Base-by-base conservation (phyloP, 2,888 invertebrate genomes). In the Harmothoe impar region DNA sequence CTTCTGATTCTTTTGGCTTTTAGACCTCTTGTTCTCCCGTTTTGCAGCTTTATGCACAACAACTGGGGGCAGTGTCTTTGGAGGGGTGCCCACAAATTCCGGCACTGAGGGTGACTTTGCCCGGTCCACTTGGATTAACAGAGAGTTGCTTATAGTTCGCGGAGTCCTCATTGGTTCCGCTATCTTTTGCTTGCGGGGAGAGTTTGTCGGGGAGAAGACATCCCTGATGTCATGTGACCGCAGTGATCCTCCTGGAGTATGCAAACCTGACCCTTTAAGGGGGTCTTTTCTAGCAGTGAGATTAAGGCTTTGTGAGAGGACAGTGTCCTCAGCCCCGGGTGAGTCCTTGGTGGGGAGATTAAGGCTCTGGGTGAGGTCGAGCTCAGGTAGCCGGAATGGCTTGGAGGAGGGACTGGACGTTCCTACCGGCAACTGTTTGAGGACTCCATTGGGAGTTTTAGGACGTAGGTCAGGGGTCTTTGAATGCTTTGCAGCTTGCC, bases 361-460 rank as follows among this genome's bases (percentile, higher is more conserved):
- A 3, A 85, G 85, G 54, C 85, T 85, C 23, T 85, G 85, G 25
- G 51, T 25, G 15, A 51, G 85, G n/a, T 85, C 85, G 3, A 85
- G 85, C 25, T 85, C 85, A n/a, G 85, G 85, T n/a, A 85, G 25
- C 5, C 85, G 51, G 54, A 85, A 52, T 5, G 85, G 85, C 29
- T 85, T 85, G n/a, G n/a, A n/a, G 43, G 31, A 7, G 31, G 29
- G 77, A 23, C 77, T 31, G 15, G 33, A 1, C 23, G 68, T 23
- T 7, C 68, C 68, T 68, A 20, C 17, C 68, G 7, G 68, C 5
- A 5, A 7, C 68, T 35, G 81, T 81, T 81, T 81, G n/a, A 33
- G 15, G 10, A 85, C 10, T 1, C 51, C 43, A n/a, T 35, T 85
- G 5, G 85, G 85, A 17, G 85, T 85, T n/a, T 85, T 85, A 5